Base-by-base conservation (phyloP, 2,113 vertebrate genomes). In the Pan paniscus region DNA sequence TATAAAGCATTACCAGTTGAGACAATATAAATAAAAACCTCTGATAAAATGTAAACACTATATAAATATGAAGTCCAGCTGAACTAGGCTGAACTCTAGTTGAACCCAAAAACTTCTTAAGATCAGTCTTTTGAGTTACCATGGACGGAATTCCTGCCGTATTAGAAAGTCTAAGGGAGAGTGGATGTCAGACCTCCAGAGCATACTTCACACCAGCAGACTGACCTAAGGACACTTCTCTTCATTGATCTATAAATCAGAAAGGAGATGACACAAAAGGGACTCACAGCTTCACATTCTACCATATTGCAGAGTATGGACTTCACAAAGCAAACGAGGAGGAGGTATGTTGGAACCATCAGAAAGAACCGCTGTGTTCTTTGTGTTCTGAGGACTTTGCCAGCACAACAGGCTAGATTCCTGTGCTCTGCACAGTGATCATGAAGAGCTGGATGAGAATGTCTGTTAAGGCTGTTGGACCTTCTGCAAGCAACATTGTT, bases 11-110 rank as follows among this genome's bases (percentile, higher is more conserved):
- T 93, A 11, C 72, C 73, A 61, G 68, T 83, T 59, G 43, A 89
- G 55, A 94, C 87, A 80, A 59, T 96, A 93, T 93, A 92, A 96
- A 70, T 85, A 80, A 95, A 92, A 89, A 40, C 22, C 72, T 92
- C 59, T 93, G 48, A 80, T 95, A 80, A 95, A 61, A 17, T 92
- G 48, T 95, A 92, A 96, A 93, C 73, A 89, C 79, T 89, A 82
- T 50, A 48, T 83, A 68, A 86, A 57, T 18, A 57, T n/a, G 59
- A 96, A 96, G 59, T 89, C 88, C 68, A 90, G 43, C 72, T 46
- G 59, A 95, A 96, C 30, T 64, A 38, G 35, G 82, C 89, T 96
- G 78, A 96, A 84, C 73, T 92, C 78, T 67, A 95, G 73, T 50
- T 92, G 89, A 97, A 93, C 96, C 40, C 64, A 27, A 38, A 88